These are phyloP conservation scores for Stigmatopora nigra DNA, from an alignment of 2,113 vertebrate genomes.

Conservation along the genomic window DNA sequence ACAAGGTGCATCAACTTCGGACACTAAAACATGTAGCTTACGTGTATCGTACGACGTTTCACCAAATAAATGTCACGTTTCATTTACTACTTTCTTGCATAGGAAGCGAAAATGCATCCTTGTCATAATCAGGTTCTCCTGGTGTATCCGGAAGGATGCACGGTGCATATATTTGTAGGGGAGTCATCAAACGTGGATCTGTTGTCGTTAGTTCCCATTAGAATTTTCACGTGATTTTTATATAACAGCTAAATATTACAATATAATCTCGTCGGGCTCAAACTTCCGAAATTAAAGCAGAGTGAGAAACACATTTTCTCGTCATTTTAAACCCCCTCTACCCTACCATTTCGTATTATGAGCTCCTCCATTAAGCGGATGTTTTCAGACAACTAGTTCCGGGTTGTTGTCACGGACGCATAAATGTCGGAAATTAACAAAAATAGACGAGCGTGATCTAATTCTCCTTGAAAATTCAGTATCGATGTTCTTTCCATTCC, in stretches of 20 bases:
- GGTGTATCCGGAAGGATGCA: neutral
- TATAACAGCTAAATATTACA: fast-evolving
- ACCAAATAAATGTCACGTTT: neutral
- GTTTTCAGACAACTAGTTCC: slow-evolving; percentile 54
- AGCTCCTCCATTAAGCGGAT: slow-evolving; percentile 59
- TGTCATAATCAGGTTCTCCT: neutral
- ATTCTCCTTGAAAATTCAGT: neutral
- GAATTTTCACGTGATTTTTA: neutral
- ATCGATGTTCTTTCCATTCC: neutral
- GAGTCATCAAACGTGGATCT: neutral
- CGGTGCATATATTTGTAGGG: neutral
- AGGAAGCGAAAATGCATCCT: neutral
- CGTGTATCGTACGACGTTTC: neutral
- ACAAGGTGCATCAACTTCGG: neutral
- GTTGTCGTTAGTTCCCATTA: neutral
- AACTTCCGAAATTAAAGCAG: too few species aligned
- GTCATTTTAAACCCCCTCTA: fast-evolving
- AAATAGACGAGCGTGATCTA: neutral
- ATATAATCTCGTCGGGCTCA: fast-evolving
- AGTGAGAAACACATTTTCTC: neutral
- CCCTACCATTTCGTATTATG: slow-evolving; percentile 14
- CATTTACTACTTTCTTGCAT: too few species aligned
- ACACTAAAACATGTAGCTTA: neutral
- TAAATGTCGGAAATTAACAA: slow-evolving; percentile 25
- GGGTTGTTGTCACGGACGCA: slow-evolving; percentile 81